Conservation (phyloP, 2,113 vertebrate genomes). For the Apteryx owenii region DNA sequence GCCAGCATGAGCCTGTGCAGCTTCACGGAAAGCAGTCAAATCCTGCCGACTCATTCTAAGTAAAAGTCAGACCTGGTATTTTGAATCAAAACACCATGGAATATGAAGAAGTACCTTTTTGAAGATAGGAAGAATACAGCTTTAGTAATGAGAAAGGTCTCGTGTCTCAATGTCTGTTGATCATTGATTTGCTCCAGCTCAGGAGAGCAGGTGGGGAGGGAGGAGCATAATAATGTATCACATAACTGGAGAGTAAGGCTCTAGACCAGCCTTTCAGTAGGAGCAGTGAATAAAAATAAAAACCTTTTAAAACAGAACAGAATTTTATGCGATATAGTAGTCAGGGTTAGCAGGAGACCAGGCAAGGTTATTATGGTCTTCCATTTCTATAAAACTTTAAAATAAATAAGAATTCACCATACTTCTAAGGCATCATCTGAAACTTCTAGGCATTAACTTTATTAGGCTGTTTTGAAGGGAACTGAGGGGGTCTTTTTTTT, state of each 20-base stretch:
- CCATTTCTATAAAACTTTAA: neutral
- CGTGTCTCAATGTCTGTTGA: neutral
- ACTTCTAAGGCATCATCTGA: neutral
- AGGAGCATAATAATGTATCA: neutral
- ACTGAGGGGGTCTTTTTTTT: neutral
- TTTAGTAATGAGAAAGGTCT: neutral
- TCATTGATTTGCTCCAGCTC: neutral
- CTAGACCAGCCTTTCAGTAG: neutral
- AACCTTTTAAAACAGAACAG: neutral
- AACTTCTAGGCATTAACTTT: neutral
- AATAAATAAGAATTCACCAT: neutral
- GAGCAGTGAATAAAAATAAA: neutral
- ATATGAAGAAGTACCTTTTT: neutral
- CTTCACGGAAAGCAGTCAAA: neutral
- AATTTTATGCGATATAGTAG: neutral
- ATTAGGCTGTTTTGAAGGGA: neutral
- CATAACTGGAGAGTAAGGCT: neutral
- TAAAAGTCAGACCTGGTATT: neutral
- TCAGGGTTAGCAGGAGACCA: neutral
- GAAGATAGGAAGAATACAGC: neutral
- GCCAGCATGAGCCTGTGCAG: accelerated
- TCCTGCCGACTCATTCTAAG: neutral
- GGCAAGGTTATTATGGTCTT: neutral
- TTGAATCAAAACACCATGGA: neutral
- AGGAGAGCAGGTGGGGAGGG: neutral